Evolutionary conservation across 2,113 vertebrate species (phyloP), one percentile per base, ranked within the genome.

Genomic region (Gadus macrocephalus): DNA sequence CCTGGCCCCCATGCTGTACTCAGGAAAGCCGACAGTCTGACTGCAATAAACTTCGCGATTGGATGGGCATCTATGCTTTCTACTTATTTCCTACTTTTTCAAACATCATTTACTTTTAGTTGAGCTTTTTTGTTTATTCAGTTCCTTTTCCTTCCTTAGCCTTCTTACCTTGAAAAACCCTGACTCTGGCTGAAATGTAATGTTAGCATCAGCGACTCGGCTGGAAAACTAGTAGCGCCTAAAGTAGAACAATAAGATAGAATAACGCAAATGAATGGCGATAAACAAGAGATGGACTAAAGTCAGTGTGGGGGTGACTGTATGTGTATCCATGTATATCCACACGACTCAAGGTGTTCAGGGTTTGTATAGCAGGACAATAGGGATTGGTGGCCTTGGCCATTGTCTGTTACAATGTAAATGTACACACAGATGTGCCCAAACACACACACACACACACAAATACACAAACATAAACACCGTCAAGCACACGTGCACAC

Each of bases 131-230:
- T 9, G 12, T 12, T 14, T 9, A 49, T 49, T 49, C 42, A 49
- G 42, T 49, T 49, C 11, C 4, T 20, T 15, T 60, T 69, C 20
- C 56, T 67, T 75, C 69, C 69, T 76, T 68, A 72, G 72, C 65
- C 79, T 69, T 42, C 76, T 65, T 14, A 11, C 11, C 56, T 20
- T 55, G 71, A 62, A 69, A 74, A 70, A 25, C 35, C 64, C 68
- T 64, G 66, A 25, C 35, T 72, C 58, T 27, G n/a, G 72, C 71
- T 81, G 82, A 81, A 84, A 86, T 73, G 72, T 78, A 74, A 75
- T 72, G 76, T 85, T 86, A 83, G 74, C 82, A 85, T 86, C 84
- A 84, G 77, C 64, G 72, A 85, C 64, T 82, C 79, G 15, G 64
- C 76, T 84, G 82, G 79, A 87, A 35, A 35, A 35, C 31, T 7